Percentiles rank a stretch among this genome's conserved stretches.
These are phyloP conservation scores for Podilymbus podiceps DNA, from an alignment of 2,113 vertebrate genomes.

Conservation along the genomic window DNA sequence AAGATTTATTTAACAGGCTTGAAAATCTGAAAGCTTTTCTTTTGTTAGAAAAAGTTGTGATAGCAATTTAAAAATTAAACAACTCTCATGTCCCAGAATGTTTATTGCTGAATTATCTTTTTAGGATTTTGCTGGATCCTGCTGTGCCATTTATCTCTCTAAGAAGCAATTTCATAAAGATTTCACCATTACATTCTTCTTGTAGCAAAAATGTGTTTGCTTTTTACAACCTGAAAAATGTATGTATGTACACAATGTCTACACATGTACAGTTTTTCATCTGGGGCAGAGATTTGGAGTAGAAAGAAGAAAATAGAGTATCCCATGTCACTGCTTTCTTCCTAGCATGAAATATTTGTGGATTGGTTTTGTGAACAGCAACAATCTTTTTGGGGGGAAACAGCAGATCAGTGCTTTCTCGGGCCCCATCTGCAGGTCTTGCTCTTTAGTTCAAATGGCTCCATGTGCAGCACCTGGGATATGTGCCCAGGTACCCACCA, in stretches of 20 bases:
- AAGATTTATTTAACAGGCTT: background rate
- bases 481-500: background rate
- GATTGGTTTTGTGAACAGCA: background rate
- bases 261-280: background rate
- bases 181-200: background rate
- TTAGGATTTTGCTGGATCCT: conserved; percentile 7
- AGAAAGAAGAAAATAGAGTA: background rate
- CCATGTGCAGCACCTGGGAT: background rate
- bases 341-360: background rate
- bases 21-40: background rate
- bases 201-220: background rate
- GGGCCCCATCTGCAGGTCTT: background rate
- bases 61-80: conserved; percentile 37
- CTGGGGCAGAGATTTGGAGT: background rate
- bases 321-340: background rate
- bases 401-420: background rate
- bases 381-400: background rate
- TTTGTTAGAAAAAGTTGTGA: background rate
- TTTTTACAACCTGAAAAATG: conserved; percentile 7
- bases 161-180: conserved; percentile 8
- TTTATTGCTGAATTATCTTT: conserved; percentile 12
- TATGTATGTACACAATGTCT: background rate
- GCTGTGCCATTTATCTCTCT: background rate
- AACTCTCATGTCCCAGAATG: background rate
- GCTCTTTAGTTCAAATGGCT: background rate